A percentile compares a stretch with the other conserved stretches of the same genome.
These are phyloP conservation scores for Accipiter virgatus DNA, from an alignment of 2,113 vertebrate genomes.

Conservation along the genomic window DNA sequence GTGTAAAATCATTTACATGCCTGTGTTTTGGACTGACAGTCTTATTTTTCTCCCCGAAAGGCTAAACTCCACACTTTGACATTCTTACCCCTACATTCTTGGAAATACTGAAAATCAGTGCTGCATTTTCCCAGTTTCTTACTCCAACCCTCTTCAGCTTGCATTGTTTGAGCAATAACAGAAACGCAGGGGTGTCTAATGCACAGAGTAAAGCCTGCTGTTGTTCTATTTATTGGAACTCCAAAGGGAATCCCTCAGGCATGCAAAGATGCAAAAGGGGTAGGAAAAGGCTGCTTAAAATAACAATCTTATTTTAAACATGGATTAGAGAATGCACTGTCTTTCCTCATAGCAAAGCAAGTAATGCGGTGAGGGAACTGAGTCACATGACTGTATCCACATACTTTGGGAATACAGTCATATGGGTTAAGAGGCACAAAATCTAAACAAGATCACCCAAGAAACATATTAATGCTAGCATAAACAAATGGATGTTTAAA, in stretches of 20 bases:
- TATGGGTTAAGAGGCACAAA: not conserved
- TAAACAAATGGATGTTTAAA: constrained; percentile 54
- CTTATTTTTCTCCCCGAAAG: not conserved
- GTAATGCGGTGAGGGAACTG: not conserved
- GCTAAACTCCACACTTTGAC: not conserved
- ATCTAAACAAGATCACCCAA: constrained; percentile 57
- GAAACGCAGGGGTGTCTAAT: not conserved
- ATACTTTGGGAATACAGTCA: not conserved
- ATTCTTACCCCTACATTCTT: not conserved
- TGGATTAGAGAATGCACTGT: not conserved
- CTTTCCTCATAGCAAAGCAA: not conserved
- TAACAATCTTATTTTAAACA: constrained; percentile 55
- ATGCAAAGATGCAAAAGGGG: not conserved
- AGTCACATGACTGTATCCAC: not conserved
- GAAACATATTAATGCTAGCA: constrained; percentile 2
- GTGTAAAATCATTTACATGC: not conserved
- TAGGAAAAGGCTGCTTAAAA: constrained; percentile 10
- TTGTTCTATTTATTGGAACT: constrained; percentile 3
- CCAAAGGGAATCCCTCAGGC: constrained; percentile 62
- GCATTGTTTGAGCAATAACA: not conserved
- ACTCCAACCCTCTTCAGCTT: not conserved
- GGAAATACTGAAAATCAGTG: not conserved
- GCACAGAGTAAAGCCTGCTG: not conserved
- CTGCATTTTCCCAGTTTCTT: not conserved
- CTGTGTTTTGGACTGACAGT: not conserved